These are phyloP conservation scores for Bubo blakistoni DNA, from an alignment of 2,113 vertebrate genomes.

Conservation along the genomic window DNA sequence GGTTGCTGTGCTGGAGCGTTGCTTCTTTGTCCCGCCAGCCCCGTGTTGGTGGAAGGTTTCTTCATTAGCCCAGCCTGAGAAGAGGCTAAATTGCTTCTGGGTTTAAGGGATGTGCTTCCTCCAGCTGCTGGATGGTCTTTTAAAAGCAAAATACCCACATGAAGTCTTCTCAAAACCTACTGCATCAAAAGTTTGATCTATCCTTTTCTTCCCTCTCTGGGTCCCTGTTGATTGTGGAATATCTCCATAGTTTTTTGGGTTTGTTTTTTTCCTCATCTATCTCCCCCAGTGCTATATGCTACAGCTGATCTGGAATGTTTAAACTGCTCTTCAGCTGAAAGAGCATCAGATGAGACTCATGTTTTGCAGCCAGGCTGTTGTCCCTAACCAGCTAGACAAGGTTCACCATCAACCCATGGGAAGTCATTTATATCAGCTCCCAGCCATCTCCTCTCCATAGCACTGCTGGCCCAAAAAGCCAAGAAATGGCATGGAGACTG, in stretches of 20 bases:
- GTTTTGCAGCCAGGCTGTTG: not conserved
- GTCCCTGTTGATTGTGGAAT: not conserved
- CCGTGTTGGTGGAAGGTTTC: not conserved
- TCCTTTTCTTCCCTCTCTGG: not conserved
- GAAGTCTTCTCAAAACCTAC: not conserved
- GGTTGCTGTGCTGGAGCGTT: not conserved
- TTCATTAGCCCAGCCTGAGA: not conserved
- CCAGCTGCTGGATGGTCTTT: not conserved
- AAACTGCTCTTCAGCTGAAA: not conserved
- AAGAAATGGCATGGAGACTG: not conserved
- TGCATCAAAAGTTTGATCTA: not conserved
- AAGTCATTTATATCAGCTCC: not conserved
- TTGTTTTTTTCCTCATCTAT: fast-evolving
- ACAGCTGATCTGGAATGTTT: not conserved
- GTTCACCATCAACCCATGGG: not conserved
- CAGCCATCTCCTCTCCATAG: not conserved
- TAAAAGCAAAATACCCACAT: not conserved
- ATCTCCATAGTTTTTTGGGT: not conserved
- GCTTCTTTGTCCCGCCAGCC: not conserved
- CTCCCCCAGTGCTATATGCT: not conserved
- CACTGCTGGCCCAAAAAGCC: not conserved
- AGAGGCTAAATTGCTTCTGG: not conserved
- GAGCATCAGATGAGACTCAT: not conserved
- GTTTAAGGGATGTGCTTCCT: not conserved
- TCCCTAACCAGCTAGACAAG: not conserved